A percentile compares a stretch with the other conserved stretches of the same genome.
These are phyloP conservation scores for Drosophila diplacantha DNA, from an alignment of 2,888 invertebrate genomes.

Conservation along the genomic window DNA sequence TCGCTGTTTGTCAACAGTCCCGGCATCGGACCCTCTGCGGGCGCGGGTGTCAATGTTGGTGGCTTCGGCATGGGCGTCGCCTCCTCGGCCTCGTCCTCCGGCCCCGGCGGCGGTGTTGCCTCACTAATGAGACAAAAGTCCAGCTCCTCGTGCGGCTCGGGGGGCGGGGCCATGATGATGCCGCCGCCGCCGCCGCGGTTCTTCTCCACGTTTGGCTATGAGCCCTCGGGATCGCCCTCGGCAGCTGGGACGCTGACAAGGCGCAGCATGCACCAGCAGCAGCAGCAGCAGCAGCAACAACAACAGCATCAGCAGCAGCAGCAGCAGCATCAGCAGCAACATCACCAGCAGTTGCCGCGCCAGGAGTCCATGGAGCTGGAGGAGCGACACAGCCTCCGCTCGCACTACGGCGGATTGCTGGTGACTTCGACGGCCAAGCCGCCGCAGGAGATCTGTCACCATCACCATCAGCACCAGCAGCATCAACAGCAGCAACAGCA, in stretches of 20 bases:
- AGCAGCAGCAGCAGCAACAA: conserved; percentile 45
- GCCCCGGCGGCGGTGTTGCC: conserved; percentile 42
- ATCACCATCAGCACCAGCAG: conserved; percentile 76
- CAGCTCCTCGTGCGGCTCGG: conserved; percentile 64
- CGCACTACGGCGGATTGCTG: conserved; percentile 60
- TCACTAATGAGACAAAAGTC: conserved; percentile 75
- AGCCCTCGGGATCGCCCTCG: conserved; percentile 50
- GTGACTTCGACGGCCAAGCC: conserved; percentile 51
- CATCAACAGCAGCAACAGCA: conserved; percentile 73
- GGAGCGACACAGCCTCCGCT: conserved; percentile 68
- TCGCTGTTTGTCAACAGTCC: conserved; percentile 74
- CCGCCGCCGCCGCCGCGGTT: conserved; percentile 70
- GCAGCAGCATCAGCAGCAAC: conserved; percentile 51
- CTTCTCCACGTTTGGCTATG: conserved; percentile 78
- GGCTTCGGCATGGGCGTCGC: conserved; percentile 17
- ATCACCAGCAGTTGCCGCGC: conserved; percentile 43
- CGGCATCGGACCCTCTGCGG: conserved; percentile 32
- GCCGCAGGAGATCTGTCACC: conserved; percentile 72
- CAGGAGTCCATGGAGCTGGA: conserved; percentile 74
- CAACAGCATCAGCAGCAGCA: conserved; percentile 41
- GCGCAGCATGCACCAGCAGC: conserved; percentile 61
- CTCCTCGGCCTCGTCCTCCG: conserved; percentile 3
- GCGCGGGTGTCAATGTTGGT: conserved; percentile 10
- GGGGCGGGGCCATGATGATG: conserved; percentile 34
- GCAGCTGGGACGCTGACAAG: conserved; percentile 59